Percentiles rank a stretch among this genome's conserved stretches.
Conservation (phyloP, 2,797 vertebrate species). For the Sebastes iracundus region DNA sequence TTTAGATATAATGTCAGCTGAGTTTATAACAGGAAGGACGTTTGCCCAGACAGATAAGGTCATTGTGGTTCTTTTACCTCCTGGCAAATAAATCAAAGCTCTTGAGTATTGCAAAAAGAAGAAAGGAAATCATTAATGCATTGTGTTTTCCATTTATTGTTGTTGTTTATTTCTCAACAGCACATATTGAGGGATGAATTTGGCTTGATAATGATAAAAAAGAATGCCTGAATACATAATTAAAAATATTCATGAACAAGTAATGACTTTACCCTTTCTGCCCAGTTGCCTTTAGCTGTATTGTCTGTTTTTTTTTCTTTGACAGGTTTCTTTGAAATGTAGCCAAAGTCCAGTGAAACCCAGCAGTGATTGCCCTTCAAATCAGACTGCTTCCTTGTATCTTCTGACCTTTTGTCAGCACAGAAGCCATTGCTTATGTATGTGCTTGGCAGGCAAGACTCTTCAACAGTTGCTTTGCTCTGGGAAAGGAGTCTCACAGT, state of each 20-base stretch:
- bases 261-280: conserved; percentile 21
- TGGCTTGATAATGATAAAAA: not conserved
- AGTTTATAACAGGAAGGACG: not conserved
- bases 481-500: not conserved
- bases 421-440: conserved; percentile 21
- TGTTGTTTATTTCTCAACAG: not conserved
- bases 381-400: conserved; percentile 29
- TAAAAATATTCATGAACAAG: conserved; percentile 26
- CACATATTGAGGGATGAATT: not conserved
- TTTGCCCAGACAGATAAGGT: not conserved
- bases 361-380: conserved; percentile 33
- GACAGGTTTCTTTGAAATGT: conserved; percentile 34
- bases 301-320: conserved; percentile 33
- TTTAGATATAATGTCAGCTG: not conserved
- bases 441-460: conserved; percentile 4
- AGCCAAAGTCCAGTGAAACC: conserved; percentile 15
- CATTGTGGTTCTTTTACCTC: not conserved
- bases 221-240: conserved; percentile 1
- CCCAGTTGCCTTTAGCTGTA: conserved; percentile 12
- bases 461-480: not conserved
- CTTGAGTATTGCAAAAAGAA: not conserved
- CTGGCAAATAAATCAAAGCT: not conserved
- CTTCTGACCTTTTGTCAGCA: conserved; percentile 44
- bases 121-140: not conserved
- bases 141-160: not conserved